Evolutionary conservation across 35 echinoderm and acorn worm species (phyloP).

Genomic region (Apostichopus parvimensis): DNA sequence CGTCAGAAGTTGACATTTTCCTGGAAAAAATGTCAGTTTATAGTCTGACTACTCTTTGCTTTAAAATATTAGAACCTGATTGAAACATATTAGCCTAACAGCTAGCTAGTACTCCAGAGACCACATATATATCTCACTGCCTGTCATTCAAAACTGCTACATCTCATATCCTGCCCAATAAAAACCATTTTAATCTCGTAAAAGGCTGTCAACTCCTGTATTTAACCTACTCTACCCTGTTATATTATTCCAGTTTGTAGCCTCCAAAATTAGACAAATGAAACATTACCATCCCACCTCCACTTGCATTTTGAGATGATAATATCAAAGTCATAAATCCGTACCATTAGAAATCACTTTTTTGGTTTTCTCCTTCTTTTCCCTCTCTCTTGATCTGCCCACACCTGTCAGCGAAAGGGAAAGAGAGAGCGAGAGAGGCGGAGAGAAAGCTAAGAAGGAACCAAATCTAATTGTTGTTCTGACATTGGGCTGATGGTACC

Average conservation of each 20-base stretch:
- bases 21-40: no score
- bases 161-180: not conserved
- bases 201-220: slow-evolving; percentile 15
- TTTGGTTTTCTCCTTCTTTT: not conserved
- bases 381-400: not conserved
- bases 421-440: not conserved
- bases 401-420: not conserved
- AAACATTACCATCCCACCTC: not conserved
- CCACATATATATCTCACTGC: no score
- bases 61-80: no score
- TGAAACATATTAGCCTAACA: no score
- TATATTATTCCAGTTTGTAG: not conserved
- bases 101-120: no score
- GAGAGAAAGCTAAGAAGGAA: not conserved
- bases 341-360: not conserved
- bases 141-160: no score
- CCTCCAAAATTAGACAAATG: not conserved
- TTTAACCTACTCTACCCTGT: slow-evolving; percentile 1
- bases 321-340: slow-evolving; percentile 6
- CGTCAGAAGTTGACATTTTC: no score
- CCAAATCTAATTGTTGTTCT: slow-evolving; percentile 14
- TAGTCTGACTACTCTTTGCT: no score
- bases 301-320: not conserved
- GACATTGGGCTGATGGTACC: not conserved
- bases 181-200: slow-evolving; percentile 17